Percentiles rank a stretch among this genome's conserved stretches.
Evolutionary conservation across 2,113 vertebrate genomes (phyloP).

Genomic region (Paedocypris sp.): DNA sequence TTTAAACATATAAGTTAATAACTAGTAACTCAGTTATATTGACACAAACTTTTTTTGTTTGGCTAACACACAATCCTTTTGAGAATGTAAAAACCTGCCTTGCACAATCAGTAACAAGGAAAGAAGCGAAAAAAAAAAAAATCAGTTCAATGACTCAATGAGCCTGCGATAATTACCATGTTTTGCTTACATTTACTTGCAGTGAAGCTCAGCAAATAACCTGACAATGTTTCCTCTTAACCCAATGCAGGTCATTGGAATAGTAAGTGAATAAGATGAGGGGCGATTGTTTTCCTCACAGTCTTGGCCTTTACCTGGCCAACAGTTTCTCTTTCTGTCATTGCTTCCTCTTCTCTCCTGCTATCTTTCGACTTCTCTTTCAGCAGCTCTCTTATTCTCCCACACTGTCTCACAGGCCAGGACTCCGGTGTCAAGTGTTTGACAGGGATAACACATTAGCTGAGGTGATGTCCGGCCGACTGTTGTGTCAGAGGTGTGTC

Average conservation of each 20-base stretch:
- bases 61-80: no score
- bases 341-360: background rate
- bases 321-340: background rate
- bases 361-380: background rate
- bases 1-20: no score
- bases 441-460: slow-evolving; percentile 13
- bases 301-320: background rate
- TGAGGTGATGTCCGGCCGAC: slow-evolving; percentile 7
- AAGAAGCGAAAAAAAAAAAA: background rate
- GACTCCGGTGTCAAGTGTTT: slow-evolving; percentile 21
- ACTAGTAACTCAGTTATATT: no score
- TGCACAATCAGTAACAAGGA: no score
- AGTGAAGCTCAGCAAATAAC: background rate
- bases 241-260: slow-evolving; percentile 17
- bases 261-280: slow-evolving; percentile 32
- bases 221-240: background rate
- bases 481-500: slow-evolving; percentile 15
- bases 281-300: slow-evolving; percentile 11
- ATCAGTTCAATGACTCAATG: no score
- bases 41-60: no score
- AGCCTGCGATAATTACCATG: no score
- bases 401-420: background rate
- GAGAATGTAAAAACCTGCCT: no score
- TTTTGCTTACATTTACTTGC: background rate
- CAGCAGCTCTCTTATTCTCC: background rate